Evolutionary conservation across 2,888 invertebrate genomes (phyloP), one percentile per base, ranked within the genome.

Genomic region (Euzophera pinguis): DNA sequence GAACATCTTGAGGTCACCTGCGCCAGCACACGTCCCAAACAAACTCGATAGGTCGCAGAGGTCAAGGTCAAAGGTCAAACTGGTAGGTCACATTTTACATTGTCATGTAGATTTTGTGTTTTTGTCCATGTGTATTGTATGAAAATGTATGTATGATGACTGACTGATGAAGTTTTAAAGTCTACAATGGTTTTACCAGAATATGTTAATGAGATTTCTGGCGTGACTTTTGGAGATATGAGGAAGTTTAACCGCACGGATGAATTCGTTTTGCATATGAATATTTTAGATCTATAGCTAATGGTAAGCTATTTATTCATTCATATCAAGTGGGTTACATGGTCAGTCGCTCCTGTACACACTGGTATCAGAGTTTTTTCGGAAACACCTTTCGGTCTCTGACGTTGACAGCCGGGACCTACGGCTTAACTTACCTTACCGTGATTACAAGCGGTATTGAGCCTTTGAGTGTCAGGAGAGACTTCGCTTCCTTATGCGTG

Each of bases 31-130:
- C 83, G 85, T 85, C 75, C 72, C 77, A 76, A 73, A 74, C 71
- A 71, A 72, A 62, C 67, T 75, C 75, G 71, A 79, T 78, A 78
- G 86, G 82, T 82, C 78, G 76, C 63, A 61, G 62, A 67, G 73
- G 78, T 73, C 73, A 62, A 63, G 71, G 75, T 69, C 71, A 72
- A 42, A 70, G 81, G 79, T 78, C 78, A 78, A 69, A 63, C 59
- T 57, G 71, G 68, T 67, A 61, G 87, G 83, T 80, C 88, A 83
- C 5, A 79, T 80, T 83, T 73, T 80, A 79, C 69, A 81, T 84
- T 87, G 85, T 86, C 78, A 82, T 84, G 79, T 73, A 76, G 71
- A 81, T 78, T 66, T 68, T 75, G 73, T 61, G 67, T 75, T 81
- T 81, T 81, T 75, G 68, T 75, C 70, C 68, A 65, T 61, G 59